Conservation (phyloP, 2,113 vertebrate genomes). For the Rhinoptilus africanus region DNA sequence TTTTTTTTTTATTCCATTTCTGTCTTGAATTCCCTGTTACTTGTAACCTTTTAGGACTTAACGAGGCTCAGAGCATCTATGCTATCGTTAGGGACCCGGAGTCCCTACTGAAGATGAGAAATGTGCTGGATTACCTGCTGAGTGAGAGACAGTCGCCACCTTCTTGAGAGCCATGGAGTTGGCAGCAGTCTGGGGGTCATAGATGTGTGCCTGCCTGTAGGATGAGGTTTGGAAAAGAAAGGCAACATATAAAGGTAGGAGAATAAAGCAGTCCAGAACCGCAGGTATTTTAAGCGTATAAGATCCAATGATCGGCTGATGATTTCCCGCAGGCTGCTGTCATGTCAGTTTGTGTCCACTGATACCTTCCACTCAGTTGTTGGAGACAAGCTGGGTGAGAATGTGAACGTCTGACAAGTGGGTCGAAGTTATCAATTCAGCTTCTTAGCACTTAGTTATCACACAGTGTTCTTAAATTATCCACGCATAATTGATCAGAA, state of each 20-base stretch:
- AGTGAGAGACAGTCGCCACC: not conserved
- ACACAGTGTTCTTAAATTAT: not conserved
- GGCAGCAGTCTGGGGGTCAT: not conserved
- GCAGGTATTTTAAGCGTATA: accelerated
- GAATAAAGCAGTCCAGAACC: not conserved
- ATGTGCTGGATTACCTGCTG: not conserved
- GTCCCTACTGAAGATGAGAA: not conserved
- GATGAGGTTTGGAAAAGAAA: not conserved
- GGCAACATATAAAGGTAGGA: not conserved
- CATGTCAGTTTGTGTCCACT: not conserved
- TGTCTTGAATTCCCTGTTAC: not conserved
- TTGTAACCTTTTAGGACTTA: not conserved
- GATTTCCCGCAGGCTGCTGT: not conserved
- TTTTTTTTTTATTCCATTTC: not conserved
- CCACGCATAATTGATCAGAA: not conserved
- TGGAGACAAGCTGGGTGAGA: not conserved
- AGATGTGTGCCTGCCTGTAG: not conserved
- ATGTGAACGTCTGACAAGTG: not conserved
- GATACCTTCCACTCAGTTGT: accelerated
- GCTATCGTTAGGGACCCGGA: too few species aligned
- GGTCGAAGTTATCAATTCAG: not conserved
- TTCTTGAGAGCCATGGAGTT: not conserved
- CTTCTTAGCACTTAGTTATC: not conserved
- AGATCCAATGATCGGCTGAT: not conserved
- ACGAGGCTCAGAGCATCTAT: not conserved